Conservation (phyloP, 2,797 vertebrate species). For the Perodicticus potto region DNA sequence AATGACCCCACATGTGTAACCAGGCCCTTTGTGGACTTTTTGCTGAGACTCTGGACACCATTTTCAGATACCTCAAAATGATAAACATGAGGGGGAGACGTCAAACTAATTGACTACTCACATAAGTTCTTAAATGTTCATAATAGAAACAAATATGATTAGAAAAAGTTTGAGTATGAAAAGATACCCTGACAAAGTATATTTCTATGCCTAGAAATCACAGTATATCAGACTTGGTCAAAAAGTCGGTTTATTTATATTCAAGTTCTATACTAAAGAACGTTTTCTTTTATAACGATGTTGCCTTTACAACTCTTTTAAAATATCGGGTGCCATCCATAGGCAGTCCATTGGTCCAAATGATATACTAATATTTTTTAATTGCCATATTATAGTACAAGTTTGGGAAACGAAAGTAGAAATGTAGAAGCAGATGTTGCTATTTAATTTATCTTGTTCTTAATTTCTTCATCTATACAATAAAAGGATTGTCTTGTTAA, state of each 20-base stretch:
- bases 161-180: slow-evolving; percentile 45
- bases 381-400: slow-evolving; percentile 9
- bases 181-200: neutral
- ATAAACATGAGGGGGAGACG: slow-evolving; percentile 14
- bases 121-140: neutral
- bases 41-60: slow-evolving; percentile 68
- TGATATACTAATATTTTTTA: slow-evolving; percentile 27
- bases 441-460: slow-evolving; percentile 11
- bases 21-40: slow-evolving; percentile 79
- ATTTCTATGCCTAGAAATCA: slow-evolving; percentile 10
- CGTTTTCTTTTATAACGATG: slow-evolving; percentile 24
- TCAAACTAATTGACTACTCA: slow-evolving; percentile 43
- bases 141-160: neutral
- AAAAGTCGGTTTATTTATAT: neutral
- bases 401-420: neutral
- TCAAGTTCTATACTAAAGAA: neutral
- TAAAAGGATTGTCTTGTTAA: neutral
- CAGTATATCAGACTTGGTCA: neutral
- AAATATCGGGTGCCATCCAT: neutral
- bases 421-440: slow-evolving; percentile 11
- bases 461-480: slow-evolving; percentile 43
- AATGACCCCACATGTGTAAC: slow-evolving; percentile 80
- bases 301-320: slow-evolving; percentile 30
- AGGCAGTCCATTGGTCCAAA: neutral
- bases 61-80: slow-evolving; percentile 51